These are phyloP conservation scores for Nasonia oneida DNA, from an alignment of 2,888 invertebrate genomes.

Conservation along the genomic window DNA sequence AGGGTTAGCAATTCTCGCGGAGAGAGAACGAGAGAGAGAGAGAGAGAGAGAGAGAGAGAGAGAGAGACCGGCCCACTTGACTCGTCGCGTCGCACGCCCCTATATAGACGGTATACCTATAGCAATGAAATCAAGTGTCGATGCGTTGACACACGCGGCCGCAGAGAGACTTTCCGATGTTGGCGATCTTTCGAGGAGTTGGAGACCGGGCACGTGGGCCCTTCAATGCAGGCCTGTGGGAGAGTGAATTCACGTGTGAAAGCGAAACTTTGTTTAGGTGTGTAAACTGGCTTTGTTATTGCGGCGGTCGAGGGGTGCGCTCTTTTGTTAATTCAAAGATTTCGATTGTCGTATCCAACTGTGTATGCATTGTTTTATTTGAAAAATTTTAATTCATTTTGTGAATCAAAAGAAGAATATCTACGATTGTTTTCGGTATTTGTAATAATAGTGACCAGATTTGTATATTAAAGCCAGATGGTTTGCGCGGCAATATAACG, in stretches of 20 bases:
- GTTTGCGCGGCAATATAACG: too few species aligned
- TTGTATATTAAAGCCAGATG: too few species aligned
- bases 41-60: not conserved
- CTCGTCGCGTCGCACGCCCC: not conserved
- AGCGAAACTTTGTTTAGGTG: not conserved
- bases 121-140: conserved; percentile 47
- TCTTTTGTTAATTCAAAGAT: too few species aligned
- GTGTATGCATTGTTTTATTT: not conserved
- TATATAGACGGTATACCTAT: not conserved
- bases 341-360: not conserved
- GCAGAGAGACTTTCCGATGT: not conserved
- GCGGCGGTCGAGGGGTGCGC: not conserved
- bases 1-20: not conserved
- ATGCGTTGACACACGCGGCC: conserved; percentile 39
- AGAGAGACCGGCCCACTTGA: conserved; percentile 33
- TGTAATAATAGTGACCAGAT: not conserved
- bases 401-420: too few species aligned
- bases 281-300: conserved; percentile 9
- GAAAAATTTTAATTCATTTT: too few species aligned
- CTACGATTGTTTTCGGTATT: too few species aligned
- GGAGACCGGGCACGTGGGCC: not conserved
- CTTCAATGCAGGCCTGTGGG: not conserved
- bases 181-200: not conserved
- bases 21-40: not conserved
- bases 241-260: conserved; percentile 16